Conservation (phyloP, 1,140 invertebrate species). For the Apis florea region DNA sequence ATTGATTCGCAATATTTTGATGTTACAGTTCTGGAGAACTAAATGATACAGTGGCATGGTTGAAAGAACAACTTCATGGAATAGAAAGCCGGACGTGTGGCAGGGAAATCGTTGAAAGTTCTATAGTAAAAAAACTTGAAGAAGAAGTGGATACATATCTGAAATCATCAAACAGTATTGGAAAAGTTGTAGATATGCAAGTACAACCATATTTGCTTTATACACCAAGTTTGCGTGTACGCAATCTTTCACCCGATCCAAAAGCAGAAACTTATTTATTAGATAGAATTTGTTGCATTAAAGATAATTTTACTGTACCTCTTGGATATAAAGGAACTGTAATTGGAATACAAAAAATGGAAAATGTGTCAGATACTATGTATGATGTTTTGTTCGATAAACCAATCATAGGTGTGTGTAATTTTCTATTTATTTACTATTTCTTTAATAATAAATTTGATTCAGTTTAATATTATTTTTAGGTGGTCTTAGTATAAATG, state of each 20-base stretch:
- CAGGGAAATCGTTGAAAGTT: slow-evolving; percentile 85
- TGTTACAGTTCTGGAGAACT: slow-evolving; percentile 74
- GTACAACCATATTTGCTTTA: slow-evolving; percentile 89
- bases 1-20: neutral
- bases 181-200: slow-evolving; percentile 84
- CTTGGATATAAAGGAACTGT: slow-evolving; percentile 91
- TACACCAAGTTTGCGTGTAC: slow-evolving; percentile 71
- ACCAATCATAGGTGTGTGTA: slow-evolving; percentile 80
- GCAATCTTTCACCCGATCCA: slow-evolving; percentile 83
- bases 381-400: slow-evolving; percentile 91
- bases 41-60: slow-evolving; percentile 84
- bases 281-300: slow-evolving; percentile 91
- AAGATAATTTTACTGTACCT: slow-evolving; percentile 88
- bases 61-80: slow-evolving; percentile 85
- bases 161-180: slow-evolving; percentile 56
- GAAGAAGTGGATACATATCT: slow-evolving; percentile 80
- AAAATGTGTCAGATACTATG: slow-evolving; percentile 79
- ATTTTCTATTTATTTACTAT: neutral
- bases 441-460: neutral
- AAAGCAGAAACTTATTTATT: slow-evolving; percentile 85
- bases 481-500: slow-evolving; percentile 83
- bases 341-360: slow-evolving; percentile 84
- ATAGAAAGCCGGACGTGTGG: slow-evolving; percentile 85
- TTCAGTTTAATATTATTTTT: neutral
- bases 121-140: slow-evolving; percentile 84